Evolutionary conservation across 2,797 vertebrate genomes (phyloP).

Genomic region (Gallinago solitaria): DNA sequence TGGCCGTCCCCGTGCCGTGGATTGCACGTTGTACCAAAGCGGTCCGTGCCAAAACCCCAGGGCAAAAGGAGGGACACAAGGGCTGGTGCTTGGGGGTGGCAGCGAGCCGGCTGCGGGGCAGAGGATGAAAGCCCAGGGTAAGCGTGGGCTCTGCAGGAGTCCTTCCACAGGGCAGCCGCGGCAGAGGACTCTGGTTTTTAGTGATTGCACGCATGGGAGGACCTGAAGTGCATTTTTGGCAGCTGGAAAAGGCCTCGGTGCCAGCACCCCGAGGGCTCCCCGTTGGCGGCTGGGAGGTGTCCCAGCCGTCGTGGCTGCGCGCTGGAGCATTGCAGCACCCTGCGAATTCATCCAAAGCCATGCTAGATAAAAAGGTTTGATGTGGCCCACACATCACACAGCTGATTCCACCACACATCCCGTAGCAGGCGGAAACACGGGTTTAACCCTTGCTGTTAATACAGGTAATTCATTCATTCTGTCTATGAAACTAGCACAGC

Average conservation of each 20-base stretch:
- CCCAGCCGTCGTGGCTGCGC: accelerated
- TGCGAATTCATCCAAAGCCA: not conserved
- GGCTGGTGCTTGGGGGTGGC: not conserved
- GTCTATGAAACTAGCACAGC: not conserved
- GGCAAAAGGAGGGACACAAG: not conserved
- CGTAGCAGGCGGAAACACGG: accelerated
- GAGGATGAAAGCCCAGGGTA: not conserved
- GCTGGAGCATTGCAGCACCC: not conserved
- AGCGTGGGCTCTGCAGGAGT: accelerated
- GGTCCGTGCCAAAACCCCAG: not conserved
- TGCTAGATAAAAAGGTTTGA: not conserved
- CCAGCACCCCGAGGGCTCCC: not conserved
- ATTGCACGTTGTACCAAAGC: not conserved
- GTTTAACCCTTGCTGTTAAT: not conserved
- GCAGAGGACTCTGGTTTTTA: not conserved
- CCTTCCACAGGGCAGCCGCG: accelerated
- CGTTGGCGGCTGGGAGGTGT: accelerated
- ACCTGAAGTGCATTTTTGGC: not conserved
- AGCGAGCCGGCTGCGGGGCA: not conserved
- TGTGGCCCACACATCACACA: not conserved
- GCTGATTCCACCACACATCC: not conserved
- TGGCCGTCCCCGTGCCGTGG: accelerated
- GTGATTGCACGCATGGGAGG: not conserved
- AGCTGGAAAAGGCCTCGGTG: not conserved
- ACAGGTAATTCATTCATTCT: not conserved